Conservation (phyloP, 2,113 vertebrate genomes). For the Sitta europaea region DNA sequence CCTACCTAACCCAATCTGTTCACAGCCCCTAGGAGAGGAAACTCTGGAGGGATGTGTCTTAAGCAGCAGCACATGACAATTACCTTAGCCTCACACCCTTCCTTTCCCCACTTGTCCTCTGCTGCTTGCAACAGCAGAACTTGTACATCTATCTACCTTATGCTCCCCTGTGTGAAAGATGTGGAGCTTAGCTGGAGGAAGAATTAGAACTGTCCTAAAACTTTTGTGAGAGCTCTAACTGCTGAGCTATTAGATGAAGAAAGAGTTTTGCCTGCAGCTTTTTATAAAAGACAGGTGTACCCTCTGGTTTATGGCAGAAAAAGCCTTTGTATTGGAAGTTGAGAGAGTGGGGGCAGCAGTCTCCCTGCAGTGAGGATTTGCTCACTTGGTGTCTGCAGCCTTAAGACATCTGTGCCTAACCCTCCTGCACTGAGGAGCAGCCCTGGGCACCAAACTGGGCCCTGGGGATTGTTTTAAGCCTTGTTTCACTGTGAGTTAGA, state of each 20-base stretch:
- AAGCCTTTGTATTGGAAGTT: background rate
- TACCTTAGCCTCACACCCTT: background rate
- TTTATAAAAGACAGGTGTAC: background rate
- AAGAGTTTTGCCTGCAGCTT: background rate
- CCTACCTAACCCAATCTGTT: background rate
- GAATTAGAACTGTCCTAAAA: background rate
- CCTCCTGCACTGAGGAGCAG: background rate
- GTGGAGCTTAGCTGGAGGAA: background rate
- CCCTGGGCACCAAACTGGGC: background rate
- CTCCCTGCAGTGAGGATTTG: background rate
- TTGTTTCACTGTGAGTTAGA: background rate
- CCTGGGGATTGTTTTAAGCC: background rate
- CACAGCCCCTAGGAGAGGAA: background rate
- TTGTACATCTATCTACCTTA: background rate
- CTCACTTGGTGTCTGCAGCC: background rate
- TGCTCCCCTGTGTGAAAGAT: background rate
- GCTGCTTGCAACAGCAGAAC: background rate
- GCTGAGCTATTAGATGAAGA: background rate
- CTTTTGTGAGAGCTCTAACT: background rate
- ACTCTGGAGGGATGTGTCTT: background rate
- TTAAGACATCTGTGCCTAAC: background rate
- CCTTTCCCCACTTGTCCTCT: background rate
- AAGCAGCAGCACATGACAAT: accelerated
- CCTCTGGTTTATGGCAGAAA: background rate
- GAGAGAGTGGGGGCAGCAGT: background rate